A percentile compares a stretch with the other conserved stretches of the same genome.
Evolutionary conservation across 2,113 vertebrate genomes (phyloP).

Genomic region (Leucoraja erinaceus): DNA sequence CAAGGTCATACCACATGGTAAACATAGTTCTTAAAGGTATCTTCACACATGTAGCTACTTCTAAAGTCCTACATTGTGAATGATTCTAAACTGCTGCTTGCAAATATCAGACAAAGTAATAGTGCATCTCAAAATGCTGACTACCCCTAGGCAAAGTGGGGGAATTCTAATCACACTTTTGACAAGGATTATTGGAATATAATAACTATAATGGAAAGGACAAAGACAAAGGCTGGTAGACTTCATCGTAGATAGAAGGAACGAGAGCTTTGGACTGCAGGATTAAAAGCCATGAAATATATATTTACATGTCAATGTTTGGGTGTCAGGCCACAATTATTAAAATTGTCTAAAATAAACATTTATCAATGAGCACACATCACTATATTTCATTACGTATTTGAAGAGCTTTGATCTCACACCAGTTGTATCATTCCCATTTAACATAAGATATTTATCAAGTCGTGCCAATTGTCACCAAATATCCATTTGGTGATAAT

Average conservation of each 20-base stretch:
- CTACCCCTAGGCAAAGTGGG: not conserved
- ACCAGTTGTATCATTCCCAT: not conserved
- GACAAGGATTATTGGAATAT: too few relatives aligned
- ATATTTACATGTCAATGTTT: not conserved
- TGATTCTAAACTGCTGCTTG: not conserved
- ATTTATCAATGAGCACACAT: not conserved
- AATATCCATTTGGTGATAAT: not conserved
- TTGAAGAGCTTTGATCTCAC: not conserved
- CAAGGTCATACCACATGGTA: too few relatives aligned
- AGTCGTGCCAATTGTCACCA: not conserved
- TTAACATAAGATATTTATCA: not conserved
- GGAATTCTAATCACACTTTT: not conserved
- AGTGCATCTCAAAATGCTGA: not conserved
- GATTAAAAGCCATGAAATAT: not conserved
- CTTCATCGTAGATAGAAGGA: not conserved
- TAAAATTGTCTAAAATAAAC: not conserved
- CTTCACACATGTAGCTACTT: not conserved
- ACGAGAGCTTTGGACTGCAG: not conserved
- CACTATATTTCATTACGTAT: not conserved
- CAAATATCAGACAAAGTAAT: not conserved
- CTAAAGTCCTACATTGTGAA: not conserved
- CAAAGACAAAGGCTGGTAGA: not conserved
- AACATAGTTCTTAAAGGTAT: not conserved
- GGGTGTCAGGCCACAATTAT: too few relatives aligned
- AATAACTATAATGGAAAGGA: not conserved